Evolutionary conservation across 2,888 invertebrate species (phyloP), one percentile per base, ranked within the genome.

Genomic region (Nematopogon swammerdamellus): DNA sequence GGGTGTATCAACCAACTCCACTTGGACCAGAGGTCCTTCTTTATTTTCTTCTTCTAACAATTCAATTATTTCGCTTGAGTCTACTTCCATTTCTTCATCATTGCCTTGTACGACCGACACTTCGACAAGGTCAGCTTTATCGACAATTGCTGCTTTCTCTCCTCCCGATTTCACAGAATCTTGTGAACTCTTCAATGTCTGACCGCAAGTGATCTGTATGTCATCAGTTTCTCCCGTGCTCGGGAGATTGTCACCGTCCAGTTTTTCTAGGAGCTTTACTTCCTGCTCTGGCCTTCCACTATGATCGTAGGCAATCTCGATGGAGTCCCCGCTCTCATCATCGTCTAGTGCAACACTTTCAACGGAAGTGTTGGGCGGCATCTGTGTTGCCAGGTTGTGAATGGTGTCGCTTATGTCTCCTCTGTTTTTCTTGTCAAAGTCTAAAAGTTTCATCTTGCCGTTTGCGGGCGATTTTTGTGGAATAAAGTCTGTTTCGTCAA

Each of bases 181-280:
- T 60, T 65, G 71, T 2, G 74, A 70, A 48, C 49, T 58, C 46
- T 59, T 61, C 1, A 64, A 45, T 2, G 56, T 51, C 63, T 79
- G 79, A 2, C 74, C 76, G 50, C 75, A 75, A 54, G 72, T 72
- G 46, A 77, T 75, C 54, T 70, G 69, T 3, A 75, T 56, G 53
- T 79, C 79, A 53, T 77, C 76, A 1, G 71, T 72, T 8, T 75
- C 76, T 53, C 68, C 73, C 1, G 69, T 68, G 50, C 70, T 68
- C 1, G 77, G 74, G 14, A 76, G 56, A 49, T 68, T 68, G 29
- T 74, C 73, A 14, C 68, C 70, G 5, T 73, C 70, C n/a, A 62
- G 57, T 55, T 63, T 69, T 10, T 73, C 75, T 16, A 74, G 16
- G 3, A 64, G 55, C 2, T 60, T 58, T 0, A 70, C 62, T 57